Evolutionary conservation across 2,888 invertebrate species (phyloP).

Genomic region (Tinea trinotella): DNA sequence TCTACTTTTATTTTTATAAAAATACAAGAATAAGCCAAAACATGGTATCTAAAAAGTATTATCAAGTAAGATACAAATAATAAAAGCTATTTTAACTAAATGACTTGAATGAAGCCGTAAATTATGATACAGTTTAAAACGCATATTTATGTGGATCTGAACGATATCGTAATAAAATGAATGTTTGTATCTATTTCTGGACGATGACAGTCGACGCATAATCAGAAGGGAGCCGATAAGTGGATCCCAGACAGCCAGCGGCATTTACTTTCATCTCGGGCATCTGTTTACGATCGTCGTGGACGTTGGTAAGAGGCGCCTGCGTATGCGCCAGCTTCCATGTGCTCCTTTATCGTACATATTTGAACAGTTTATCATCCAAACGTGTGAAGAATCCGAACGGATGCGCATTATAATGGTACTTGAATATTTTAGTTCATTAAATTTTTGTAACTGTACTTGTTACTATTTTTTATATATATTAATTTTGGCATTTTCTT

Average conservation of each 20-base stretch:
- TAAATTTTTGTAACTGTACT: too few species aligned
- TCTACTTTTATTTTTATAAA: neutral
- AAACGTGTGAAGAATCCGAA: conserved; percentile 5
- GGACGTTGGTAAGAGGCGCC: conserved; percentile 20
- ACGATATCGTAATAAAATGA: neutral
- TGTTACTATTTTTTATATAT: too few species aligned
- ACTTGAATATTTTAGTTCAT: too few species aligned
- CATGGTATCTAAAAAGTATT: too few species aligned
- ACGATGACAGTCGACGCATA: conserved; percentile 58
- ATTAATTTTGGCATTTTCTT: too few species aligned
- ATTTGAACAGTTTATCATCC: conserved; percentile 9
- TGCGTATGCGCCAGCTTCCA: conserved; percentile 20
- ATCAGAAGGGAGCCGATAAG: conserved; percentile 62
- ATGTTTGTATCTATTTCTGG: conserved; percentile 54
- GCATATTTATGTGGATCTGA: neutral
- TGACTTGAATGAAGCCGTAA: too few species aligned
- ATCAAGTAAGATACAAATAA: too few species aligned
- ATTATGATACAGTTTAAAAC: neutral
- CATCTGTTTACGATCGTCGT: conserved; percentile 45
- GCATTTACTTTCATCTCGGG: conserved; percentile 58
- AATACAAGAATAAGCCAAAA: too few species aligned
- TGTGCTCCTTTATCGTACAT: conserved; percentile 7
- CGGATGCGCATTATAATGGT: neutral
- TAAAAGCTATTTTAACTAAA: too few species aligned
- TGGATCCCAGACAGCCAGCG: conserved; percentile 32